Base-by-base conservation (phyloP, 2,113 vertebrate genomes). In the Riparia riparia region DNA sequence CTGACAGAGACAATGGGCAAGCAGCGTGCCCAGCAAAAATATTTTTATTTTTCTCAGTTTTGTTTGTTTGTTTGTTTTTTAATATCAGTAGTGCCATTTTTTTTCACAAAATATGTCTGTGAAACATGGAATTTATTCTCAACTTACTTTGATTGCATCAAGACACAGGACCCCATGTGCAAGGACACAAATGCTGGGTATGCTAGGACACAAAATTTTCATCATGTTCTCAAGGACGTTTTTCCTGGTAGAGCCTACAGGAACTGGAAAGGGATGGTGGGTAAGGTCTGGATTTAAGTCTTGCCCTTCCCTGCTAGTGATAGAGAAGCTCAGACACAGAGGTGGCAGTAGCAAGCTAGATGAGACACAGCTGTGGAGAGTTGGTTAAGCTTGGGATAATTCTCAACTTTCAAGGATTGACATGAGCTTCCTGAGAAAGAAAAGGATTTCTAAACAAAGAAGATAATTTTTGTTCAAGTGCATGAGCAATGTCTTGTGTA, bases 181-280 rank as follows among this genome's bases (percentile, higher is more conserved):
- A 57, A 47, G 11, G 44, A n/a, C 10, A 17, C 12, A 53, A 12
- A 14, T 51, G 5, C 12, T 61, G 29, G 20, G 10, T 61, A 5
- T n/a, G 37, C 31, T 45, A 61, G 17, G 9, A 47, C 7, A 47
- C 7, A 8, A 92, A 77, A 47, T 53, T 26, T 32, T 78, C 26
- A 13, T 9, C 3, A 4, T 20, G 2, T 15, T 54, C 18, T 21
- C 9, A 24, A 21, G 9, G 22, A 29, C 2, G 0, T 26, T 58
- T 56, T 45, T 58, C 12, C 41, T 79, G 6, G 47, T 49, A 25
- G 7, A 57, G 5, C 12, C 7, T 17, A 8, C 25, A 58, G 19
- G 17, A 79, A 17, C 12, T n/a, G 16, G 12, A 82, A 74, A 0
- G 6, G 7, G 0, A 2, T 41, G 1, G 3, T 16, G 6, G 2